A percentile compares a stretch with the other conserved stretches of the same genome.
phyloP scores from a whole-genome alignment of 2,113 vertebrate genomes.

The Oryctolagus cuniculus region DNA sequence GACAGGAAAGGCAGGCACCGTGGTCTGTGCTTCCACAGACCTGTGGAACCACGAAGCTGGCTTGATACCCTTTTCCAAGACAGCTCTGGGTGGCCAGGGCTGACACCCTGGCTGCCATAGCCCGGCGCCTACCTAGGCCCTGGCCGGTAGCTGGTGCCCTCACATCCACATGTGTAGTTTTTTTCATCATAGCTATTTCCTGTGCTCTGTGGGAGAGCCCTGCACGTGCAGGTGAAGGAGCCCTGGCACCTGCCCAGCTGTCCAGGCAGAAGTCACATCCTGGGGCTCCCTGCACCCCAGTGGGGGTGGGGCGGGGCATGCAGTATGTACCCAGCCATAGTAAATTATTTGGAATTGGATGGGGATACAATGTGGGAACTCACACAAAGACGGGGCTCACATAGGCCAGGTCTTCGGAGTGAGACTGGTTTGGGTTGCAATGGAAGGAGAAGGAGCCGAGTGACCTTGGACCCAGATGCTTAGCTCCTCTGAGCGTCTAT shows the following conservation, averaged over 20 bases:
- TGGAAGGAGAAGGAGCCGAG: not conserved
- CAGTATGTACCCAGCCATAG: rapidly evolving
- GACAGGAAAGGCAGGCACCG: not conserved
- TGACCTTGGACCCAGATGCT: not conserved
- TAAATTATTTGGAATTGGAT: not conserved
- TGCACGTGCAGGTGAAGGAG: not conserved
- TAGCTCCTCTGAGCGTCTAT: not conserved
- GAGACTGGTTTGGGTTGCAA: not conserved
- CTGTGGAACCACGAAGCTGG: not conserved
- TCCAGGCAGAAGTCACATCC: not conserved
- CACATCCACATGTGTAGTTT: too few relatives aligned
- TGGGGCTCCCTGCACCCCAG: not conserved
- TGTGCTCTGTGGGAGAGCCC: too few relatives aligned
- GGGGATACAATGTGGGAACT: not conserved
- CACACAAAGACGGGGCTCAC: too few relatives aligned
- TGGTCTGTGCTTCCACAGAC: not conserved
- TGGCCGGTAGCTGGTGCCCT: not conserved
- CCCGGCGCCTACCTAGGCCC: not conserved
- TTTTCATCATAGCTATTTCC: too few relatives aligned
- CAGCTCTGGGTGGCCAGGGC: not conserved
- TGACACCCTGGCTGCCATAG: not conserved
- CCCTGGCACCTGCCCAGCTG: not conserved
- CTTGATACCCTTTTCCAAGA: not conserved
- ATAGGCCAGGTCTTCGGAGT: not conserved
- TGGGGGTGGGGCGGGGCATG: not conserved